These are phyloP conservation scores for Excalfactoria chinensis DNA, from an alignment of 2,113 vertebrate species.

Conservation along the genomic window DNA sequence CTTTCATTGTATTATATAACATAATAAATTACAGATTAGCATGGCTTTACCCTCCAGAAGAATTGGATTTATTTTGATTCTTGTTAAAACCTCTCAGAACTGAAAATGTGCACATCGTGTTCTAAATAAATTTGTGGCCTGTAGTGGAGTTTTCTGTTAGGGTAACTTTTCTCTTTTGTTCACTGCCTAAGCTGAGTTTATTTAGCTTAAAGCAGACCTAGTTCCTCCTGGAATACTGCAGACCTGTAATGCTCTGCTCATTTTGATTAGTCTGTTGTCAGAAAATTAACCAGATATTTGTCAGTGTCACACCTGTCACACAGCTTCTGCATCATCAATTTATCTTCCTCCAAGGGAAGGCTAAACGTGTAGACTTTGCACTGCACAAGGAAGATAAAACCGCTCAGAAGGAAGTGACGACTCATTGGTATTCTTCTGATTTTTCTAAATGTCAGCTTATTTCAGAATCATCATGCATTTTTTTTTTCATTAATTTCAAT, in stretches of 20 bases:
- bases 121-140: neutral
- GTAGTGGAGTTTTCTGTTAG: neutral
- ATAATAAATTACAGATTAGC: neutral
- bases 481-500: neutral
- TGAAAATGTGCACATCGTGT: neutral
- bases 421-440: neutral
- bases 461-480: neutral
- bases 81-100: neutral
- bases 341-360: neutral
- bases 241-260: neutral
- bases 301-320: neutral
- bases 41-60: neutral
- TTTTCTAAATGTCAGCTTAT: neutral
- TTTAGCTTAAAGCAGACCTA: neutral
- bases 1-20: neutral
- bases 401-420: neutral
- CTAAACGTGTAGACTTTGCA: neutral
- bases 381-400: slow-evolving; percentile 28
- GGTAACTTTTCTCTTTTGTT: neutral
- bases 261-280: neutral
- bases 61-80: neutral
- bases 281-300: slow-evolving; percentile 17
- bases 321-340: neutral
- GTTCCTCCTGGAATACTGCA: neutral
- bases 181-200: neutral